Evolutionary conservation across 2,888 invertebrate genomes (phyloP).

Genomic region (Sclerodermus sp.): DNA sequence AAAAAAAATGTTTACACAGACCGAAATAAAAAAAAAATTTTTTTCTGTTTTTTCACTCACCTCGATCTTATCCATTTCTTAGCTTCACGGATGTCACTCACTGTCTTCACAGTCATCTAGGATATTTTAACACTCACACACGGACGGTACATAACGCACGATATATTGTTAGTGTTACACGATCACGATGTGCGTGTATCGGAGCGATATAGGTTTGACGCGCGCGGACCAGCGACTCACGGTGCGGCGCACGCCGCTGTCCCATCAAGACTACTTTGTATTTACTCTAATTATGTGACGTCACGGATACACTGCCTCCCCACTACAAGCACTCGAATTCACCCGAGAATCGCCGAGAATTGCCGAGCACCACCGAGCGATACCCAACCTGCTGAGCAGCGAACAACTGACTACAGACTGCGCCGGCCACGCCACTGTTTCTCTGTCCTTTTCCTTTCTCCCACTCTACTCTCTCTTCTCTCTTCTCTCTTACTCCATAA

Average conservation of each 20-base stretch:
- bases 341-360: constrained; percentile 27
- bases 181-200: background rate
- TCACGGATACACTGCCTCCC: constrained; percentile 61
- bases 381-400: too few relatives aligned
- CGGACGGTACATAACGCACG: constrained; percentile 39
- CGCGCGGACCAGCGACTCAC: constrained; percentile 54
- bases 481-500: too few relatives aligned
- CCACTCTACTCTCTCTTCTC: too few relatives aligned
- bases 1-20: too few relatives aligned
- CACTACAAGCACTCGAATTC: constrained; percentile 28
- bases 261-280: constrained; percentile 69
- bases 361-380: constrained; percentile 31
- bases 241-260: constrained; percentile 65
- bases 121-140: constrained; percentile 42
- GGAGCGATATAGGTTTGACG: constrained; percentile 34
- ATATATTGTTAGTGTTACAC: background rate
- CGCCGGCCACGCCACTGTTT: too few relatives aligned
- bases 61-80: constrained; percentile 57
- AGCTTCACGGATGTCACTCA: constrained; percentile 47
- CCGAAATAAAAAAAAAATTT: background rate
- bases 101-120: constrained; percentile 52
- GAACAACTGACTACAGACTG: too few relatives aligned
- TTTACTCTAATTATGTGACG: constrained; percentile 73
- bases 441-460: too few relatives aligned
- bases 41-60: constrained; percentile 32